Conservation (phyloP, 2,888 invertebrate species). For the Phania funesta region DNA sequence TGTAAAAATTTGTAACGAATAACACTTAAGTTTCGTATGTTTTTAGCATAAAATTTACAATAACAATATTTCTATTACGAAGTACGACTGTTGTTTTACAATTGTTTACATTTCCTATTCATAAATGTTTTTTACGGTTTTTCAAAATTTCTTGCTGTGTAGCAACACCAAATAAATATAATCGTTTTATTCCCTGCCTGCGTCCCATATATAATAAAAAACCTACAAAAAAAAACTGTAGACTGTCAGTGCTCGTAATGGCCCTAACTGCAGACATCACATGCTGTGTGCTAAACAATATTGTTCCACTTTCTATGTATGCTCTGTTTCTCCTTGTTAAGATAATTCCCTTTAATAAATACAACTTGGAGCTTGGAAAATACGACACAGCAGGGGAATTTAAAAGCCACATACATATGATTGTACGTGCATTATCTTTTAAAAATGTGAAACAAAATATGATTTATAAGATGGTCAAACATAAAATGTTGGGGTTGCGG, state of each 20-base stretch:
- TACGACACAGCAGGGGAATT: constrained; percentile 14
- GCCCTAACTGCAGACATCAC: background rate
- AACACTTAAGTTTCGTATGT: too few species aligned
- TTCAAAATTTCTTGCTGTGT: too few species aligned
- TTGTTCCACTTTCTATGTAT: background rate
- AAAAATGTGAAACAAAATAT: background rate
- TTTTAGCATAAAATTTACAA: too few species aligned
- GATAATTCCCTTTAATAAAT: constrained; percentile 1
- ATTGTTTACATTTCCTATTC: too few species aligned
- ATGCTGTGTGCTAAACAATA: constrained; percentile 7
- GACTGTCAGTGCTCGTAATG: background rate
- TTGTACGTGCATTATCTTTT: background rate
- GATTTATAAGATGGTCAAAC: background rate
- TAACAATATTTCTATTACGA: too few species aligned
- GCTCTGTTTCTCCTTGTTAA: background rate
- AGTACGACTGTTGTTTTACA: too few species aligned
- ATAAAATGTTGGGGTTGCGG: too few species aligned
- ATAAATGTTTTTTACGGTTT: too few species aligned
- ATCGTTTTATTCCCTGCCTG: too few species aligned
- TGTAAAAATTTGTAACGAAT: too few species aligned
- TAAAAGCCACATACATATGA: background rate
- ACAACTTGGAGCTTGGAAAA: background rate
- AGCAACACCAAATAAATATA: too few species aligned
- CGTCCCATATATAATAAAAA: background rate
- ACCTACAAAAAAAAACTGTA: background rate